phyloP scores from a whole-genome alignment of 2,888 invertebrate genomes.

The Falcaria lacertinaria region DNA sequence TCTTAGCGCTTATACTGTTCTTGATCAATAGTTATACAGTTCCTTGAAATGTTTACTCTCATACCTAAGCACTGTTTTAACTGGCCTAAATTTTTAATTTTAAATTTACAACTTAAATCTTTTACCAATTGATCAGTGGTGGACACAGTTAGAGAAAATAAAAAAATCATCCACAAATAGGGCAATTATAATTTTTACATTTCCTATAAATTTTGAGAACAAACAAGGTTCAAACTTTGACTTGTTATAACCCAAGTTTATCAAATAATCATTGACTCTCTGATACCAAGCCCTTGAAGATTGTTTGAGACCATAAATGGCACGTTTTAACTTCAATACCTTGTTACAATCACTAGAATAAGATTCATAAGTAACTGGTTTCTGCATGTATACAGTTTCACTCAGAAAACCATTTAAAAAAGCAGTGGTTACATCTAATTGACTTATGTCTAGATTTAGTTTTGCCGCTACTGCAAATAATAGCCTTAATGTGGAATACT shows the following conservation, averaged over 20 bases:
- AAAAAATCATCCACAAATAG: too few relatives aligned
- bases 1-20: too few relatives aligned
- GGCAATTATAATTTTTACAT: conserved; percentile 9
- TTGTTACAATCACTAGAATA: conserved; percentile 4
- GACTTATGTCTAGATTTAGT: conserved; percentile 6
- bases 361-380: conserved; percentile 8
- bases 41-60: too few relatives aligned
- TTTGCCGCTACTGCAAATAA: conserved; percentile 10
- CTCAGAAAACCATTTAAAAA: conserved; percentile 15
- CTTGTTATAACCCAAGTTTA: conserved; percentile 10
- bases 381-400: conserved; percentile 17
- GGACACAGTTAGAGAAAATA: too few relatives aligned
- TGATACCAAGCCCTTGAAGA: conserved; percentile 21
- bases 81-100: too few relatives aligned
- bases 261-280: conserved; percentile 16
- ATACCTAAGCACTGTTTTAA: too few relatives aligned
- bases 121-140: too few relatives aligned
- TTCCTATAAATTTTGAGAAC: conserved; percentile 12
- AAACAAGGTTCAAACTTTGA: conserved; percentile 24
- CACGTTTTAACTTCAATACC: conserved; percentile 19
- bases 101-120: too few relatives aligned
- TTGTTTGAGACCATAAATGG: conserved; percentile 26
- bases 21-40: too few relatives aligned
- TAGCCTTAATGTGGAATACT: conserved; percentile 9
- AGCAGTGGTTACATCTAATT: conserved; percentile 14